Evolutionary conservation across 2,888 invertebrate species (phyloP).

Genomic region (Aromia moschata): DNA sequence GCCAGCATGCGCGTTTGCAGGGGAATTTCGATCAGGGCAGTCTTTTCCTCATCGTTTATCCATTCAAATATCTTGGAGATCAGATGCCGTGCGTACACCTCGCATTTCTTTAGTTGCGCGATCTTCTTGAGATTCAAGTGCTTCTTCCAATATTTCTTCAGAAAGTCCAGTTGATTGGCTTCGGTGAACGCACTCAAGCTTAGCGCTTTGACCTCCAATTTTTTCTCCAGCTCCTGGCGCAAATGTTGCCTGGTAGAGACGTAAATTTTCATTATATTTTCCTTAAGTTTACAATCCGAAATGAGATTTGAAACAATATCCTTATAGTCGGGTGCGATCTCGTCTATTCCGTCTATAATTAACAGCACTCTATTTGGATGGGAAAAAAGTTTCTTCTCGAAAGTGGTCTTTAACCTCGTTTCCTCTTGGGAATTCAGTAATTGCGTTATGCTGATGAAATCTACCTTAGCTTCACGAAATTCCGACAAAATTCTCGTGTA

Average conservation of each 20-base stretch:
- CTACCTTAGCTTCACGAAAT: neutral
- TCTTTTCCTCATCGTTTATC: slow-evolving; percentile 1
- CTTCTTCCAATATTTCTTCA: slow-evolving; percentile 20
- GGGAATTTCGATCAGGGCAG: slow-evolving; percentile 17
- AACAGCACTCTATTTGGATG: slow-evolving; percentile 2
- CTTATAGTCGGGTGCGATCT: slow-evolving; percentile 10
- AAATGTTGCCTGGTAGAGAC: slow-evolving; percentile 24
- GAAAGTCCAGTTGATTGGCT: slow-evolving; percentile 15
- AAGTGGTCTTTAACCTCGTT: neutral
- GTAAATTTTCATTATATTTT: slow-evolving; percentile 17
- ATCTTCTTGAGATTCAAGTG: slow-evolving; percentile 1
- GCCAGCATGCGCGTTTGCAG: slow-evolving; percentile 23
- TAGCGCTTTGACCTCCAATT: slow-evolving; percentile 6
- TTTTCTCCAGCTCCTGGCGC: neutral
- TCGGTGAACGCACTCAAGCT: slow-evolving; percentile 12
- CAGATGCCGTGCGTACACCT: slow-evolving; percentile 1
- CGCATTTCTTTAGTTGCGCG: neutral
- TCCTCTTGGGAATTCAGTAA: neutral
- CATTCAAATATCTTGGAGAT: slow-evolving; percentile 10
- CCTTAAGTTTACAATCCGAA: neutral
- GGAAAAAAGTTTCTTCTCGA: slow-evolving; percentile 16
- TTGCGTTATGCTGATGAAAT: slow-evolving; percentile 3
- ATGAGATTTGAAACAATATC: slow-evolving; percentile 6
- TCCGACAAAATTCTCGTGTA: slow-evolving; percentile 5
- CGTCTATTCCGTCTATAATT: slow-evolving; percentile 23